Evolutionary conservation across 2,113 vertebrate genomes (phyloP).

Genomic region (Neodon shergylaensis): DNA sequence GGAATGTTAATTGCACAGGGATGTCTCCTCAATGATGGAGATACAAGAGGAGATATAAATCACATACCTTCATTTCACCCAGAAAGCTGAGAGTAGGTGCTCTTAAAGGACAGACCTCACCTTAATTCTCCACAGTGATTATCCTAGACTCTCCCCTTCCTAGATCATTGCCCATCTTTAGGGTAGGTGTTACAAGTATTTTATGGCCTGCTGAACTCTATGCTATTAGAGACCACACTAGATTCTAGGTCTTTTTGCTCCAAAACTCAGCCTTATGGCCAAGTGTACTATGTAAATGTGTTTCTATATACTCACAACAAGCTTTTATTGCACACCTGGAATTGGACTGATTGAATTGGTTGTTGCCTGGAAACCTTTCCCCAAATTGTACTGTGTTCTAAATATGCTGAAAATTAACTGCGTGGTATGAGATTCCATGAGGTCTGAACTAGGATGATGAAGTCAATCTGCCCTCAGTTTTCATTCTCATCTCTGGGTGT

Average conservation of each 20-base stretch:
- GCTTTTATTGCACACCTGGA: not conserved
- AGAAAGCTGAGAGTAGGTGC: not conserved
- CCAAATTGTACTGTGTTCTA: not conserved
- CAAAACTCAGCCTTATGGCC: not conserved
- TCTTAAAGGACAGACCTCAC: not conserved
- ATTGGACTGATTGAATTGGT: not conserved
- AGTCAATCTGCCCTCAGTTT: not conserved
- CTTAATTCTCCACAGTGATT: not conserved
- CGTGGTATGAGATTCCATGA: not conserved
- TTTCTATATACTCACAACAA: not conserved
- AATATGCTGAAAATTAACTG: not conserved
- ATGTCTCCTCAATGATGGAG: not conserved
- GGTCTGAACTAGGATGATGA: not conserved
- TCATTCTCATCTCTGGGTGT: not conserved
- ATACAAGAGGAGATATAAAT: not conserved
- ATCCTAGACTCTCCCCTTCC: not conserved
- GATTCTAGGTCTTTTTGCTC: not conserved
- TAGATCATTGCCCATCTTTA: not conserved
- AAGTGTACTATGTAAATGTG: not conserved
- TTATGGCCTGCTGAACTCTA: not conserved
- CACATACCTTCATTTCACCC: not conserved
- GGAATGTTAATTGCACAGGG: not conserved
- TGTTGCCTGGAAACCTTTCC: not conserved
- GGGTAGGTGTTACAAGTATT: not conserved
- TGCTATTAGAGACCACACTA: not conserved